phyloP scores from a whole-genome alignment of 2,888 invertebrate genomes.

The Unio pictorum region DNA sequence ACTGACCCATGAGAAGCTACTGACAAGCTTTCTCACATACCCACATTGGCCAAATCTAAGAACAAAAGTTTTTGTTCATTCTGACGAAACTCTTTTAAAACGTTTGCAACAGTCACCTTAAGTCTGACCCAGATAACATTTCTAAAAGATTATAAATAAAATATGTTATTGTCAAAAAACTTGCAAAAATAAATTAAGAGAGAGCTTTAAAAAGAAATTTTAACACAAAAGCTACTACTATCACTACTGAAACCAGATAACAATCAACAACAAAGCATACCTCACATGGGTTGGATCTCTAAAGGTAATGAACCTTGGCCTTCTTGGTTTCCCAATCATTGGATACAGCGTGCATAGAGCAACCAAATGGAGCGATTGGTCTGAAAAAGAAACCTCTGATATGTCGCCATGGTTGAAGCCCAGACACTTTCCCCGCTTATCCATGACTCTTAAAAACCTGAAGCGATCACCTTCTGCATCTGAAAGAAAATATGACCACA shows the following conservation, averaged over 20 bases:
- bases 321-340: slow-evolving; percentile 22
- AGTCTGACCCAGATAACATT: too few relatives aligned
- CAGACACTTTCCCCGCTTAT: slow-evolving; percentile 15
- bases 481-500: slow-evolving; percentile 4
- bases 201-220: too few relatives aligned
- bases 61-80: not conserved
- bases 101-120: too few relatives aligned
- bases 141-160: too few relatives aligned
- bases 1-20: too few relatives aligned
- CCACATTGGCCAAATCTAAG: too few relatives aligned
- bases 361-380: slow-evolving; percentile 28
- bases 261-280: slow-evolving; percentile 14
- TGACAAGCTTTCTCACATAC: too few relatives aligned
- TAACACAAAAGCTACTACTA: too few relatives aligned
- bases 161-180: too few relatives aligned
- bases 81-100: slow-evolving; percentile 10
- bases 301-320: slow-evolving; percentile 31
- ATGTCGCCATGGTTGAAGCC: slow-evolving; percentile 8
- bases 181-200: too few relatives aligned
- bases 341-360: slow-evolving; percentile 29
- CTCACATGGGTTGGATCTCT: slow-evolving; percentile 23
- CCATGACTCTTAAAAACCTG: slow-evolving; percentile 18
- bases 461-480: slow-evolving; percentile 24
- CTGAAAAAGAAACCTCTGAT: slow-evolving; percentile 16
- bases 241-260: too few relatives aligned